phyloP scores from a whole-genome alignment of 2,888 invertebrate species.

The Fragum sueziense region DNA sequence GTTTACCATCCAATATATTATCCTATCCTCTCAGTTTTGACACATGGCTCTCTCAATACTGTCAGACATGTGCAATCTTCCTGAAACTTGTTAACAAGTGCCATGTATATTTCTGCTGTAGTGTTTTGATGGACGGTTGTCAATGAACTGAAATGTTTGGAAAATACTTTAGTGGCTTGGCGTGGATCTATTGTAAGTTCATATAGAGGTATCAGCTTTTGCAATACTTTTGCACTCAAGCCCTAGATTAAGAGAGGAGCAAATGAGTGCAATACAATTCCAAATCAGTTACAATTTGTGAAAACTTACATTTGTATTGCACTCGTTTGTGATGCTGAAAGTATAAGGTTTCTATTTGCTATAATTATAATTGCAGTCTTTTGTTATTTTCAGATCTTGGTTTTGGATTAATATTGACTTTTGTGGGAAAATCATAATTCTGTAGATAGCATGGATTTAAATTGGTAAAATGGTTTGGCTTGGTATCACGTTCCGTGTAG shows the following conservation, averaged over 20 bases:
- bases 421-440: neutral
- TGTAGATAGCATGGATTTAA: neutral
- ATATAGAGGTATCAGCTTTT: no score
- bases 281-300: no score
- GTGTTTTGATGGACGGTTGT: conserved; percentile 9
- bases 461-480: no score
- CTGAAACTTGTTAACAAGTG: conserved; percentile 12
- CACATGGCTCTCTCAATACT: conserved; percentile 7
- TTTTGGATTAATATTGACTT: neutral
- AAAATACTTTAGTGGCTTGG: no score
- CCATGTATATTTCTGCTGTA: conserved; percentile 7
- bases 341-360: neutral
- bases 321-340: no score
- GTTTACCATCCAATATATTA: conserved; percentile 4
- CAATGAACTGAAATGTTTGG: no score
- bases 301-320: no score
- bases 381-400: neutral
- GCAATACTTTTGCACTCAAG: no score
- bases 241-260: no score
- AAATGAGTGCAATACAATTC: no score
- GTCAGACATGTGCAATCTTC: conserved; percentile 11
- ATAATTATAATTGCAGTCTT: neutral
- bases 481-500: no score
- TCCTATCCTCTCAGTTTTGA: conserved; percentile 13
- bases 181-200: no score